Conservation (phyloP, 2,113 vertebrate species). For the Nerophis lumbriciformis region DNA sequence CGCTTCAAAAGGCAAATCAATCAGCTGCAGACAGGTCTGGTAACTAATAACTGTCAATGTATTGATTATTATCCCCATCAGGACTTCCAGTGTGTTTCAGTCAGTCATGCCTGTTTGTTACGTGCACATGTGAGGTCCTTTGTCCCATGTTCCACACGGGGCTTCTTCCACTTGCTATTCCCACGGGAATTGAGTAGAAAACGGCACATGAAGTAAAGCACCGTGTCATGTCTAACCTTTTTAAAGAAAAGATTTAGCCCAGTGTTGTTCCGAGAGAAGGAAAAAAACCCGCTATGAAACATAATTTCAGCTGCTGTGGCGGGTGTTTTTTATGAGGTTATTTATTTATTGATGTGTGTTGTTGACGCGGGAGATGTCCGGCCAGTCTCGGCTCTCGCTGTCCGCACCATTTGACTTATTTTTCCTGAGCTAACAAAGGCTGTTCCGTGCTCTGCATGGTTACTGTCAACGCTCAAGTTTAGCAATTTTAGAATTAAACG, state of each 20-base stretch:
- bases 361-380: constrained; percentile 58
- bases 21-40: no score
- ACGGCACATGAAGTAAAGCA: no score
- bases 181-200: no score
- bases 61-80: no score
- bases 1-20: no score
- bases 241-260: constrained; percentile 17
- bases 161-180: no score
- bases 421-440: constrained; percentile 59
- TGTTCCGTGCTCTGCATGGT: constrained; percentile 35
- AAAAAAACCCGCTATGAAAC: constrained; percentile 30
- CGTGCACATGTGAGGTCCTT: no score
- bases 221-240: no score
- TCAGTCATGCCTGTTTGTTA: no score
- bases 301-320: constrained; percentile 40
- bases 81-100: no score
- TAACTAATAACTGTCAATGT: no score
- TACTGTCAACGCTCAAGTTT: constrained; percentile 25
- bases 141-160: no score
- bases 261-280: constrained; percentile 20
- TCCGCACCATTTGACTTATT: constrained; percentile 62
- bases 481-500: neutral
- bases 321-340: constrained; percentile 51
- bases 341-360: constrained; percentile 65
- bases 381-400: constrained; percentile 41